Conservation (phyloP, 2,888 invertebrate genomes). For the Leptopilina drosophilae region DNA sequence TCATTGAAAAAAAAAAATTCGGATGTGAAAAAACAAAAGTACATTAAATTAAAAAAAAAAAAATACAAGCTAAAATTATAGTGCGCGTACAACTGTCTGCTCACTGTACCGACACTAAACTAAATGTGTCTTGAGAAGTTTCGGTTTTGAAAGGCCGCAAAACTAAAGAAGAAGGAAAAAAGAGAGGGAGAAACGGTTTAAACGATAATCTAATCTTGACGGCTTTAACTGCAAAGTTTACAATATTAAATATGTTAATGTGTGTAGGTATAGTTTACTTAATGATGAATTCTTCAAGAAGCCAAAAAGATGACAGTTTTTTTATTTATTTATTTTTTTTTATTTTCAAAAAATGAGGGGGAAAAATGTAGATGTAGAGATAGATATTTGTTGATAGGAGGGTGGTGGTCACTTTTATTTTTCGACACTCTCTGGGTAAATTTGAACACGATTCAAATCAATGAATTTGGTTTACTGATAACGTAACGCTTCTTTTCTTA, state of each 20-base stretch:
- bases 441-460: neutral
- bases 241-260: neutral
- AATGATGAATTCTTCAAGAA: constrained; percentile 19
- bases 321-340: neutral
- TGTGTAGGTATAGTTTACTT: constrained; percentile 9
- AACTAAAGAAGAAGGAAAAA: constrained; percentile 49
- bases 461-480: neutral
- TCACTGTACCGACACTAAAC: constrained; percentile 63
- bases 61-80: constrained; percentile 43
- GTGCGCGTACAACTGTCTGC: constrained; percentile 49
- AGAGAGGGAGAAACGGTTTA: constrained; percentile 54
- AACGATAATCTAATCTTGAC: constrained; percentile 67
- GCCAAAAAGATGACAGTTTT: neutral
- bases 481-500: neutral
- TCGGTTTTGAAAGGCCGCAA: constrained; percentile 68
- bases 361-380: too few relatives aligned
- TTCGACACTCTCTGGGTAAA: neutral
- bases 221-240: constrained; percentile 9
- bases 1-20: neutral
- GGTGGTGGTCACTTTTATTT: too few relatives aligned
- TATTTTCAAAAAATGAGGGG: too few relatives aligned
- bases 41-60: constrained; percentile 13
- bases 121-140: constrained; percentile 65
- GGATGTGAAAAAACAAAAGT: neutral
- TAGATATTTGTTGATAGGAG: too few relatives aligned